Evolutionary conservation across 1,140 invertebrate species (phyloP).

Genomic region (Nylanderia fulva): DNA sequence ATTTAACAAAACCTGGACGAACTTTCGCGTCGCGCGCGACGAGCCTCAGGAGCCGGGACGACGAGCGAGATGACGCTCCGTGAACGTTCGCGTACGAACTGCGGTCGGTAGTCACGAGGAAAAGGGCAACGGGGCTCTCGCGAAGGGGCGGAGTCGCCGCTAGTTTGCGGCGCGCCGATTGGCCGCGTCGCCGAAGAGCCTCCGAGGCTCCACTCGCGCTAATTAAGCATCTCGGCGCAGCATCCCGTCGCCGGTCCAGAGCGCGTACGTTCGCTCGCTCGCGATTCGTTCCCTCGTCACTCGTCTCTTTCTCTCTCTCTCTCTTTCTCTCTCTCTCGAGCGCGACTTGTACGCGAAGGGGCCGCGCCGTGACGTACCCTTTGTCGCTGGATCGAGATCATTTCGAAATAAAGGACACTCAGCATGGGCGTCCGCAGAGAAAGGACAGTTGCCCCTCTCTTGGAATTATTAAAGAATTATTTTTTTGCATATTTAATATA

Average conservation of each 20-base stretch:
- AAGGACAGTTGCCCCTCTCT: too few relatives aligned
- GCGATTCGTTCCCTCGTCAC: constrained; percentile 57
- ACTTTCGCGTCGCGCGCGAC: neutral
- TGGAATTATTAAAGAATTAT: too few relatives aligned
- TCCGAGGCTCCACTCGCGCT: constrained; percentile 78
- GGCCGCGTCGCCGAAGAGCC: constrained; percentile 71
- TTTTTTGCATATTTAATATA: too few relatives aligned
- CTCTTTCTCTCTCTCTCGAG: constrained; percentile 36
- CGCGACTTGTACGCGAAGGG: constrained; percentile 17
- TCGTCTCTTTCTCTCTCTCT: constrained; percentile 24
- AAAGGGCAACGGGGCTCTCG: constrained; percentile 81
- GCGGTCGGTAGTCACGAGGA: constrained; percentile 84
- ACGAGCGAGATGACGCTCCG: constrained; percentile 72
- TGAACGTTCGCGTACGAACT: constrained; percentile 83
- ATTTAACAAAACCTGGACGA: neutral
- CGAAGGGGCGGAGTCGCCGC: constrained; percentile 74
- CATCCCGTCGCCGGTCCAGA: constrained; percentile 68
- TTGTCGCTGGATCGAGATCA: neutral
- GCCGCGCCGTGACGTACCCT: neutral
- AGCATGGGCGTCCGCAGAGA: too few relatives aligned
- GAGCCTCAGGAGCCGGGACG: constrained; percentile 50
- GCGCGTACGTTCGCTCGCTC: constrained; percentile 60
- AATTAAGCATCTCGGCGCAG: constrained; percentile 83
- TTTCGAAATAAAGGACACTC: neutral
- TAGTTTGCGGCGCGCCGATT: constrained; percentile 68